These are phyloP conservation scores for Cecropterus lyciades DNA, from an alignment of 1,140 invertebrate genomes.

Conservation along the genomic window DNA sequence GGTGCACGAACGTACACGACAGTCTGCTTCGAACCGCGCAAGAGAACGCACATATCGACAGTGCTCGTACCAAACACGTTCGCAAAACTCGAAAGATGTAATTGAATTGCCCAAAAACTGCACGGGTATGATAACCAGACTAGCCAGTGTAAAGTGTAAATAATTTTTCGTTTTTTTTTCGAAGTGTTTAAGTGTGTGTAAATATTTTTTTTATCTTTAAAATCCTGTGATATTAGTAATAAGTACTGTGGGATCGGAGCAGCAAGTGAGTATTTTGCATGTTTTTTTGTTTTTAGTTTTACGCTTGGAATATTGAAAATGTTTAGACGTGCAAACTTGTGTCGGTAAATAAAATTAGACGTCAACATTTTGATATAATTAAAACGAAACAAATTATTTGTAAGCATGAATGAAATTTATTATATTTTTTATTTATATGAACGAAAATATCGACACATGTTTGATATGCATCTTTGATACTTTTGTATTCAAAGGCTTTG, in stretches of 20 bases:
- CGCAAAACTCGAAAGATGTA: constrained; percentile 51
- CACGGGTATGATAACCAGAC: constrained; percentile 46
- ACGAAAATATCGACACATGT: background rate
- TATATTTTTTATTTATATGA: too few species aligned
- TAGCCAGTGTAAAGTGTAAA: constrained; percentile 55
- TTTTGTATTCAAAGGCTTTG: background rate
- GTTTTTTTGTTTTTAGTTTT: constrained; percentile 27
- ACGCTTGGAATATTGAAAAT: background rate
- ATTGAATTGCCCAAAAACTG: constrained; percentile 46
- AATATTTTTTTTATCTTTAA: constrained; percentile 51
- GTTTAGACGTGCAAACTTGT: background rate
- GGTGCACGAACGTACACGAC: constrained; percentile 47
- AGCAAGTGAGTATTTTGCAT: constrained; percentile 65
- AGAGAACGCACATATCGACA: constrained; percentile 48
- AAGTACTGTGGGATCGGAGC: constrained; percentile 46
- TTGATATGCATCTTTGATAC: background rate
- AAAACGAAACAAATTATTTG: too few species aligned
- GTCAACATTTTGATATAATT: too few species aligned
- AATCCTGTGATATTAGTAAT: constrained; percentile 78
- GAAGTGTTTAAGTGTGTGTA: constrained; percentile 52
- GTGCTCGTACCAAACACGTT: constrained; percentile 32
- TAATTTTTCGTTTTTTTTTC: constrained; percentile 19
- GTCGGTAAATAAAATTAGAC: too few species aligned
- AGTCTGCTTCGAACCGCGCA: constrained; percentile 49
- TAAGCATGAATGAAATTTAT: too few species aligned